These are phyloP conservation scores for Nasonia longicornis DNA, from an alignment of 1,140 invertebrate genomes.

Conservation along the genomic window DNA sequence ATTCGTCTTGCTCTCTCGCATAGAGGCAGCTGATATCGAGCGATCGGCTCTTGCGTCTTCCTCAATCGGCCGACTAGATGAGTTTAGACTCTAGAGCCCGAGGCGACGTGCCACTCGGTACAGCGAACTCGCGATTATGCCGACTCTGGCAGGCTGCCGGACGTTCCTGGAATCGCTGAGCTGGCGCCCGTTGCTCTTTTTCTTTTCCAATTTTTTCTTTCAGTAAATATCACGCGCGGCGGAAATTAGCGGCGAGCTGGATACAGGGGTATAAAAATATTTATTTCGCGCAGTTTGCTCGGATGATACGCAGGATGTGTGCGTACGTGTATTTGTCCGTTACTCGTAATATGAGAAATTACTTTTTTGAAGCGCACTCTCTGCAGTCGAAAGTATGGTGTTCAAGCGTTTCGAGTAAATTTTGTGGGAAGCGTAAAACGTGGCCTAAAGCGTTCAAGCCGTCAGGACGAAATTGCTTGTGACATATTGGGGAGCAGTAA, in stretches of 20 bases:
- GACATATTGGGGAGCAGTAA: background rate
- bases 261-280: background rate
- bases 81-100: background rate
- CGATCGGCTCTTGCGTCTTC: background rate
- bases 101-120: background rate
- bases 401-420: too few species aligned
- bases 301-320: background rate
- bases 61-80: background rate
- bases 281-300: background rate
- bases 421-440: too few species aligned
- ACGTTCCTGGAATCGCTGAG: background rate
- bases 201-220: background rate
- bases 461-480: background rate
- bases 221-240: background rate
- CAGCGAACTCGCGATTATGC: conserved; percentile 2
- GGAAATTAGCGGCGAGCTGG: background rate
- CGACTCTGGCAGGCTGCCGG: background rate
- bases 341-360: too few species aligned
- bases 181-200: background rate
- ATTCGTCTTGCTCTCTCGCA: background rate
- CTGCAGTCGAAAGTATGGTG: too few species aligned
- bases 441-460: too few species aligned
- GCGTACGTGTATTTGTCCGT: too few species aligned
- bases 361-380: too few species aligned
- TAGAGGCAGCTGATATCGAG: background rate